phyloP scores from a whole-genome alignment of 2,113 vertebrate species.

The Myanophis thanlyinensis region DNA sequence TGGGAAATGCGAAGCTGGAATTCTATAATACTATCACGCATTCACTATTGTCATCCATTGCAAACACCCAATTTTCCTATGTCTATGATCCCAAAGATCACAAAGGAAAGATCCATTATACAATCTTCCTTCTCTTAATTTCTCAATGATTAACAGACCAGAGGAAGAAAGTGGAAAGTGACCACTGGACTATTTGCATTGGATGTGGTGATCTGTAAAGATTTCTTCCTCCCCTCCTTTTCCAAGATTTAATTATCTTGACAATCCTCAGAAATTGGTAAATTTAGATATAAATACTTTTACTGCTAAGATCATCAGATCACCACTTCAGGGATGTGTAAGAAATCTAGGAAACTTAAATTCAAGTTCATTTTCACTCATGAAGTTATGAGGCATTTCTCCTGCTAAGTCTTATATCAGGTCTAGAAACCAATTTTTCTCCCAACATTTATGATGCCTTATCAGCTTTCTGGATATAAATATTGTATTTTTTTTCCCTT shows the following conservation, averaged over 20 bases:
- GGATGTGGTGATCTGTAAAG: neutral
- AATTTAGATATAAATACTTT: neutral
- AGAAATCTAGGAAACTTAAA: neutral
- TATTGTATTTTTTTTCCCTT: neutral
- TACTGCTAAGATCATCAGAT: neutral
- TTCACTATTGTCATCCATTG: neutral
- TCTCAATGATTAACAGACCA: neutral
- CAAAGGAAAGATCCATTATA: neutral
- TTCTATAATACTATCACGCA: neutral
- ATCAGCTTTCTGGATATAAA: neutral
- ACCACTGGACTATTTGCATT: neutral
- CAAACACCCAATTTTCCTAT: neutral
- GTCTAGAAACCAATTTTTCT: neutral
- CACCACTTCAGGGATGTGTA: neutral
- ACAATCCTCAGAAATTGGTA: neutral
- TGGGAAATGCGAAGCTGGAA: neutral
- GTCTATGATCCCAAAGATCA: neutral
- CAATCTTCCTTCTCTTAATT: neutral
- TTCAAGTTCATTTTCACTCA: neutral
- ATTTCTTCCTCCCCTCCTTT: neutral
- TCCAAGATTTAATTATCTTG: neutral
- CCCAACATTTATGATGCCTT: no score
- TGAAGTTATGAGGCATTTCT: neutral
- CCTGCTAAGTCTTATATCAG: neutral
- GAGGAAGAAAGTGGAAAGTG: neutral